phyloP scores from a whole-genome alignment of 35 echinoderm and acorn worm species.

The Ptychodera flava region DNA sequence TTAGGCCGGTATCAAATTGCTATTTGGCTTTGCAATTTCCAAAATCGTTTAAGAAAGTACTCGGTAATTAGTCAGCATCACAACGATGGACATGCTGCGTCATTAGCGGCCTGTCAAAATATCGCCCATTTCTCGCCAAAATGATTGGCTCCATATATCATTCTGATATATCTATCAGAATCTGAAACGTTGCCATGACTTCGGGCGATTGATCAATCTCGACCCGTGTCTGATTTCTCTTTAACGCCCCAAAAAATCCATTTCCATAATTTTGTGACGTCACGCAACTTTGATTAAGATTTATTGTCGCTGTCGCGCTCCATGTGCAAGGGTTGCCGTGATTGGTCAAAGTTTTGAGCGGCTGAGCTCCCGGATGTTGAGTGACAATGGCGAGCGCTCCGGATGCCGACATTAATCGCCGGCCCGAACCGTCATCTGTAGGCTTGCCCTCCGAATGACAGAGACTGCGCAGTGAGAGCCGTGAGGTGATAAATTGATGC shows the following conservation, averaged over 20 bases:
- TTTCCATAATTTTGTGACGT: constrained; percentile 1
- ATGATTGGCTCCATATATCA: neutral
- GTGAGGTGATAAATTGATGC: neutral
- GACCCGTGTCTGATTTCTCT: neutral
- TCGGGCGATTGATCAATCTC: neutral
- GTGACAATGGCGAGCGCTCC: neutral
- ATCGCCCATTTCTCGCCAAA: neutral
- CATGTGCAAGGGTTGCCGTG: neutral
- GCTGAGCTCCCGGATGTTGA: neutral
- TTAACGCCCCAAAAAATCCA: neutral
- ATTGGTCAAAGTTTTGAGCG: neutral
- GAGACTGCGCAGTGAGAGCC: neutral
- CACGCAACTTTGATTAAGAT: neutral
- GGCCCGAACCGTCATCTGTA: too few relatives aligned
- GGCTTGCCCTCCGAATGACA: too few relatives aligned
- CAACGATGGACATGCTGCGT: neutral
- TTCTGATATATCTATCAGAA: neutral
- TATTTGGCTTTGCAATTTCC: neutral
- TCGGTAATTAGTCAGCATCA: neutral
- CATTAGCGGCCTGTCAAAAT: neutral
- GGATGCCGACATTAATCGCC: neutral
- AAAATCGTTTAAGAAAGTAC: neutral
- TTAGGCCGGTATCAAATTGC: neutral
- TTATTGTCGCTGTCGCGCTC: neutral
- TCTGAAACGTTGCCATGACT: neutral